Conservation (phyloP, 2,113 vertebrate genomes). For the Sciurus niger region DNA sequence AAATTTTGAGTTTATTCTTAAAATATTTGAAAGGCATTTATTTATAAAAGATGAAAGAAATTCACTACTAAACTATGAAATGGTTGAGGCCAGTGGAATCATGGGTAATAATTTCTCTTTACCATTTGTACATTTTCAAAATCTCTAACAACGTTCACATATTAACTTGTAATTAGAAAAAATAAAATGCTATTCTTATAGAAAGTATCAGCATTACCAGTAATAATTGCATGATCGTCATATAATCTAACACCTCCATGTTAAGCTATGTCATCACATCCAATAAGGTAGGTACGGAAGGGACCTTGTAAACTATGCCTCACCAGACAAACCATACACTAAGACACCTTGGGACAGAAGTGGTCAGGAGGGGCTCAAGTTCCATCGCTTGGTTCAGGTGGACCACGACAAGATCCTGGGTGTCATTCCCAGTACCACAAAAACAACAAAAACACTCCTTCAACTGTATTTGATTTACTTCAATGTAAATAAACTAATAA, state of each 20-base stretch:
- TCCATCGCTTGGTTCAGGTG: background rate
- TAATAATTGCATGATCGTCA: background rate
- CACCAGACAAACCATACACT: background rate
- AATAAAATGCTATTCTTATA: background rate
- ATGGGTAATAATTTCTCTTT: background rate
- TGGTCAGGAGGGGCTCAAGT: background rate
- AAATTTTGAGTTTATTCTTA: too few species aligned
- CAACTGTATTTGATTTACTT: background rate
- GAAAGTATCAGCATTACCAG: background rate
- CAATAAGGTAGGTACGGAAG: background rate
- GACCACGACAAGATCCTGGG: too few species aligned
- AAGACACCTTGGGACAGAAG: background rate
- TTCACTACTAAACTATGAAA: background rate
- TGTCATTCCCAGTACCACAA: background rate
- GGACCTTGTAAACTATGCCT: background rate
- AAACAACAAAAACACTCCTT: background rate
- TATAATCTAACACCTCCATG: background rate
- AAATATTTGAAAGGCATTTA: too few species aligned
- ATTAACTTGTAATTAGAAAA: background rate
- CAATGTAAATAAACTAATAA: background rate
- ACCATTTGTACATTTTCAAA: constrained; percentile 26
- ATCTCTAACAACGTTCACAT: background rate
- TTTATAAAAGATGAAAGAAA: constrained; percentile 43
- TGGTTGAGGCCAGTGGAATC: background rate
- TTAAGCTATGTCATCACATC: background rate